A percentile compares a stretch with the other conserved stretches of the same genome.
phyloP scores from a whole-genome alignment of 2,797 vertebrate species.

The Ctenochaetus hawaiiensis region DNA sequence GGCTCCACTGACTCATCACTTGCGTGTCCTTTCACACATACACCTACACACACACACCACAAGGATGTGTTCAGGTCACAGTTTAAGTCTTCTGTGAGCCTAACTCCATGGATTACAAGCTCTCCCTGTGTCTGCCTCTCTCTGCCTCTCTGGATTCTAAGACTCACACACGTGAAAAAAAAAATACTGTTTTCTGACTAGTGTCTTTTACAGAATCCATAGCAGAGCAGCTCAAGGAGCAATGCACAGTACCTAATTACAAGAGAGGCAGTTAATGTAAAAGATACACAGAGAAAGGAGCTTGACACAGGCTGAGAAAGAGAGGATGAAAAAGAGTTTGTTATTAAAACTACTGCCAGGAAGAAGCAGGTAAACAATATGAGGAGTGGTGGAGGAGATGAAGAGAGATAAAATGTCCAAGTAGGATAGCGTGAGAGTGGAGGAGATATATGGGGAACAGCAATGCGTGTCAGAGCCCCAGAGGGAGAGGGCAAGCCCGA shows the following conservation, averaged over 20 bases:
- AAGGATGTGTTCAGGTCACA: conserved; percentile 34
- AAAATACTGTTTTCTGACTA: conserved; percentile 25
- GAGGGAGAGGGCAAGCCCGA: conserved; percentile 32
- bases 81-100: conserved; percentile 39
- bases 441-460: conserved; percentile 35
- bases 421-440: conserved; percentile 30
- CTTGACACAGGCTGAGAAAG: conserved; percentile 10
- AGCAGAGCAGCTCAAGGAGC: conserved; percentile 7
- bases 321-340: neutral
- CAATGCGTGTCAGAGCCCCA: conserved; percentile 35
- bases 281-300: neutral
- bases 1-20: conserved; percentile 17
- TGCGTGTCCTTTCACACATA: neutral
- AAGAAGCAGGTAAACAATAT: conserved; percentile 33
- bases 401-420: conserved; percentile 21
- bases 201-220: conserved; percentile 23
- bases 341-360: conserved; percentile 6
- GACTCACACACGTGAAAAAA: neutral
- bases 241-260: conserved; percentile 19
- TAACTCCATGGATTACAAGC: conserved; percentile 39
- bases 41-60: neutral
- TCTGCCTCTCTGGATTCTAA: neutral
- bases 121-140: conserved; percentile 5
- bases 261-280: conserved; percentile 1
- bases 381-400: conserved; percentile 11